Conservation (phyloP, 2,797 vertebrate species). For the Echeneis naucrates region DNA sequence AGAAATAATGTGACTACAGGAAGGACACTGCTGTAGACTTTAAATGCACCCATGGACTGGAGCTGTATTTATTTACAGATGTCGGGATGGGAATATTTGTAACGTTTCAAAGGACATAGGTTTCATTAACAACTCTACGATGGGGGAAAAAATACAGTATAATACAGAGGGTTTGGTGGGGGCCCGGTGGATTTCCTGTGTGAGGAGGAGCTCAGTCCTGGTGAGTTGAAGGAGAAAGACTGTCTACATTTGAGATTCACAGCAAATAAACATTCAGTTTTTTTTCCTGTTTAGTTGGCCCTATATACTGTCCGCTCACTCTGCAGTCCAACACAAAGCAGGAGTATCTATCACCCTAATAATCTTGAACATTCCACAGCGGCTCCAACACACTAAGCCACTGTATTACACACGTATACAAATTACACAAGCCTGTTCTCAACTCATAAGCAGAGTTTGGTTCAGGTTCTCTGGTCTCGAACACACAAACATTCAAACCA, state of each 20-base stretch:
- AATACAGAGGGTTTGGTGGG: conserved; percentile 54
- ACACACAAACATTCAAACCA: conserved; percentile 65
- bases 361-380: conserved; percentile 73
- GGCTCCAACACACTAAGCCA: conserved; percentile 63
- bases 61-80: conserved; percentile 78
- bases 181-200: conserved; percentile 55
- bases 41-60: conserved; percentile 65
- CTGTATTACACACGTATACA: conserved; percentile 65
- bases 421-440: conserved; percentile 60
- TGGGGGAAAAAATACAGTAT: conserved; percentile 60
- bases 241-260: conserved; percentile 50
- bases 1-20: conserved; percentile 50
- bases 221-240: conserved; percentile 38
- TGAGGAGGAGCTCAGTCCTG: conserved; percentile 43
- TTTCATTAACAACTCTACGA: conserved; percentile 65
- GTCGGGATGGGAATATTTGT: conserved; percentile 51
- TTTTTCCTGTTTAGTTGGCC: conserved; percentile 50
- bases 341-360: conserved; percentile 61
- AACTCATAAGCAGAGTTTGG: conserved; percentile 49
- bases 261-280: conserved; percentile 71
- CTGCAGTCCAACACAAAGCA: conserved; percentile 73
- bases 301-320: conserved; percentile 66
- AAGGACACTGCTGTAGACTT: conserved; percentile 64
- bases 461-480: conserved; percentile 61
- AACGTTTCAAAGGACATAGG: conserved; percentile 51